Percentiles rank a stretch among this genome's conserved stretches.
Evolutionary conservation across 1,140 invertebrate genomes (phyloP).

Genomic region (Ooceraea biroi): DNA sequence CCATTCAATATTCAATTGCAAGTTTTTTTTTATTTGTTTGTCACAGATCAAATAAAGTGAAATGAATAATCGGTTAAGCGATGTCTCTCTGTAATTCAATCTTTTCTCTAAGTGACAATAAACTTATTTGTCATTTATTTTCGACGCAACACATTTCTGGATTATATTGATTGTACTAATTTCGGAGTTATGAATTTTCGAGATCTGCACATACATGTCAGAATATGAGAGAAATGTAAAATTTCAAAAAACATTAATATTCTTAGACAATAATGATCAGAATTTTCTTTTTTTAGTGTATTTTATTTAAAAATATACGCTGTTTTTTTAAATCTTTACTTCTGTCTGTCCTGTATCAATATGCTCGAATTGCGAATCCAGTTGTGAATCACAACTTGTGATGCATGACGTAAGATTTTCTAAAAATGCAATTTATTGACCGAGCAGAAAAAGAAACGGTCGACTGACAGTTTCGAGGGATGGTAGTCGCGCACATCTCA

Average conservation of each 20-base stretch:
- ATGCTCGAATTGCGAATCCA: conserved; percentile 7
- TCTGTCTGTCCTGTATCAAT: not conserved
- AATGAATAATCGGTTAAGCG: not conserved
- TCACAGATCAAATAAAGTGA: not conserved
- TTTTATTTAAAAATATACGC: not conserved
- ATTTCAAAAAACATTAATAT: not conserved
- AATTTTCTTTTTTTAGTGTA: too few relatives aligned
- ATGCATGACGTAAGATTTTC: conserved; percentile 62
- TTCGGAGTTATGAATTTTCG: not conserved
- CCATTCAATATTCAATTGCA: not conserved
- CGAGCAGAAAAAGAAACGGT: conserved; percentile 29
- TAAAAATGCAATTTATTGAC: conserved; percentile 63
- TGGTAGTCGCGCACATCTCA: conserved; percentile 21
- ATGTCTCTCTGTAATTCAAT: not conserved
- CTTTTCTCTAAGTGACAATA: not conserved
- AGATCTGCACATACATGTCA: not conserved
- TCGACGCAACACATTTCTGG: not conserved
- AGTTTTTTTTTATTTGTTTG: not conserved
- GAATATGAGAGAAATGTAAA: not conserved
- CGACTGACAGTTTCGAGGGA: conserved; percentile 12
- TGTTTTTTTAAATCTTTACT: too few relatives aligned
- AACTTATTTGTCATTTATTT: conserved; percentile 13
- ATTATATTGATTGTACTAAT: not conserved
- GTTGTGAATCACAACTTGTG: conserved; percentile 17
- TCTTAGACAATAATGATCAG: not conserved